These are phyloP conservation scores for Machaerirhynchus nigripectus DNA, from an alignment of 2,113 vertebrate species.

Conservation along the genomic window DNA sequence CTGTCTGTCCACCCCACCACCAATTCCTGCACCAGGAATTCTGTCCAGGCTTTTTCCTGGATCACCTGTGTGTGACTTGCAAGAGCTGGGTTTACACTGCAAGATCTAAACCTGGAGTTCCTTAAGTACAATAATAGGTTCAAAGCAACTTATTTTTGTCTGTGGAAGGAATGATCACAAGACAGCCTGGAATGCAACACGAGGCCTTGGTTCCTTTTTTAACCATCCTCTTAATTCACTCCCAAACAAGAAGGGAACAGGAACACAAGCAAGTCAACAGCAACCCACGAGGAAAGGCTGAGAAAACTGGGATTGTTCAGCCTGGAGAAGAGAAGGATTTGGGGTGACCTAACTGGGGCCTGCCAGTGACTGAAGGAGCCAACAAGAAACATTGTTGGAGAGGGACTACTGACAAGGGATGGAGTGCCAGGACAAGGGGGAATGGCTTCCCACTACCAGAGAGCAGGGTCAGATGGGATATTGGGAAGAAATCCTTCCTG, in stretches of 20 bases:
- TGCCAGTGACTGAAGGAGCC: neutral
- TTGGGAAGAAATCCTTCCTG: neutral
- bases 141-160: constrained; percentile 54
- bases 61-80: neutral
- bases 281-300: neutral
- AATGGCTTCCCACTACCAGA: neutral
- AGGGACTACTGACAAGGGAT: neutral
- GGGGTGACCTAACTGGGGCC: neutral
- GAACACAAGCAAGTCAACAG: neutral
- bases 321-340: neutral
- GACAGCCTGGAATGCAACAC: constrained; percentile 24
- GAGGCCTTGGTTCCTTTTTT: constrained; percentile 39
- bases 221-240: constrained; percentile 20
- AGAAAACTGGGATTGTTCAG: neutral
- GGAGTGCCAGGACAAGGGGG: neutral
- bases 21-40: neutral
- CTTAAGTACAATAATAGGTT: constrained; percentile 23
- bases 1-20: neutral
- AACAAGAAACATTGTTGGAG: no score
- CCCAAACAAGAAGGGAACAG: constrained; percentile 15
- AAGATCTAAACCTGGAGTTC: constrained; percentile 9
- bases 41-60: neutral
- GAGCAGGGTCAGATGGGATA: neutral
- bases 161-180: constrained; percentile 47
- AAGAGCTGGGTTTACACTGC: neutral